phyloP scores from a whole-genome alignment of 2,113 vertebrate genomes.

The Uropsilus gracilis region DNA sequence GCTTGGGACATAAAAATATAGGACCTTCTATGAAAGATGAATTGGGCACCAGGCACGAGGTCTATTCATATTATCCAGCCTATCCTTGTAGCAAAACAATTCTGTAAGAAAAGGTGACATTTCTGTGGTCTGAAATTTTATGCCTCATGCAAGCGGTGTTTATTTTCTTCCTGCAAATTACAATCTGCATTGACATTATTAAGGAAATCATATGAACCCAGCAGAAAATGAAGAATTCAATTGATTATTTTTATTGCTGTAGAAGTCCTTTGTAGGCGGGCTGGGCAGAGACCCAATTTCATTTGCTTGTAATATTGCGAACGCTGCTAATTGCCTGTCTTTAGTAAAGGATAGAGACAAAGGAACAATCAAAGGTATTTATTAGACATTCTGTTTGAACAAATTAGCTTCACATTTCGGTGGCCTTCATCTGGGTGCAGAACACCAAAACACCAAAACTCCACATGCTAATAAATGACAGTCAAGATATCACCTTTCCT shows the following conservation, averaged over 20 bases:
- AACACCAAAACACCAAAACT: neutral
- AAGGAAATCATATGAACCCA: conserved; percentile 70
- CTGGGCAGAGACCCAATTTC: conserved; percentile 75
- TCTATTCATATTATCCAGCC: neutral
- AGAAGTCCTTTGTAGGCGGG: conserved; percentile 69
- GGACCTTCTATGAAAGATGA: neutral
- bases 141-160: conserved; percentile 46
- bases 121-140: conserved; percentile 55
- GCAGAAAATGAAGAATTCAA: conserved; percentile 66
- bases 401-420: conserved; percentile 67
- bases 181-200: conserved; percentile 69
- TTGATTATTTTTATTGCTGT: conserved; percentile 74
- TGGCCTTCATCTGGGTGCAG: neutral
- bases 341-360: conserved; percentile 76
- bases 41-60: neutral
- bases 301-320: conserved; percentile 74
- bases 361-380: conserved; percentile 79
- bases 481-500: conserved; percentile 23
- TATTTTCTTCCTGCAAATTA: conserved; percentile 73
- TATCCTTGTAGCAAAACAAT: conserved; percentile 49
- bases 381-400: conserved; percentile 76
- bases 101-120: conserved; percentile 60
- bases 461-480: neutral
- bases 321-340: conserved; percentile 56
- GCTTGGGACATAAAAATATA: conserved; percentile 13